Percentiles rank a stretch among this genome's conserved stretches.
phyloP scores from a whole-genome alignment of 2,797 vertebrate species.

The Eospalax fontanierii region DNA sequence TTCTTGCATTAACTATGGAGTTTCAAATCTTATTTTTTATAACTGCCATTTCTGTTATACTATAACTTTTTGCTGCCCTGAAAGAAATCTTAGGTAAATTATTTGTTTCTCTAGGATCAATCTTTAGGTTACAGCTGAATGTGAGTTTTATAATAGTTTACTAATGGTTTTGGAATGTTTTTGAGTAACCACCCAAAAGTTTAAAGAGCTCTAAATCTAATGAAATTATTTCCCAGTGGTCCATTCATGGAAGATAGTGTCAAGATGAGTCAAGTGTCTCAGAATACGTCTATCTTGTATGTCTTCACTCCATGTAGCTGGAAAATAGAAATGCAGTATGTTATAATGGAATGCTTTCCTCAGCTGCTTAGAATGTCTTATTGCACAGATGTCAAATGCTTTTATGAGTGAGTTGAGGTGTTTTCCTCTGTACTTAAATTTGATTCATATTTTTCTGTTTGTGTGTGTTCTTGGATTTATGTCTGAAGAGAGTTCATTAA shows the following conservation, averaged over 20 bases:
- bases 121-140: slow-evolving; percentile 22
- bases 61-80: background rate
- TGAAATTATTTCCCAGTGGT: slow-evolving; percentile 63
- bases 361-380: background rate
- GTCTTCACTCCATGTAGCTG: slow-evolving; percentile 62
- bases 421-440: background rate
- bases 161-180: slow-evolving; percentile 74
- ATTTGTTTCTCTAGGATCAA: slow-evolving; percentile 14
- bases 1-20: background rate
- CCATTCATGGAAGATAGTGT: slow-evolving; percentile 68
- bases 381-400: background rate
- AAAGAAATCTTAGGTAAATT: slow-evolving; percentile 19
- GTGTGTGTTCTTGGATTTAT: background rate
- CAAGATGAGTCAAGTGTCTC: slow-evolving; percentile 58
- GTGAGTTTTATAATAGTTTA: slow-evolving; percentile 52
- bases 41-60: background rate
- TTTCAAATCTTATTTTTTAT: slow-evolving; percentile 25
- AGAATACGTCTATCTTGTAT: background rate
- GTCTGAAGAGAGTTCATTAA: background rate
- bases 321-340: background rate
- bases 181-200: slow-evolving; percentile 57
- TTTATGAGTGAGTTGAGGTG: background rate
- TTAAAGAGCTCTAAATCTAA: slow-evolving; percentile 61
- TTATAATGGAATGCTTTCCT: background rate
- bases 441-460: background rate